Evolutionary conservation across 1,140 invertebrate genomes (phyloP).

Genomic region (Neocloeon triangulifer): DNA sequence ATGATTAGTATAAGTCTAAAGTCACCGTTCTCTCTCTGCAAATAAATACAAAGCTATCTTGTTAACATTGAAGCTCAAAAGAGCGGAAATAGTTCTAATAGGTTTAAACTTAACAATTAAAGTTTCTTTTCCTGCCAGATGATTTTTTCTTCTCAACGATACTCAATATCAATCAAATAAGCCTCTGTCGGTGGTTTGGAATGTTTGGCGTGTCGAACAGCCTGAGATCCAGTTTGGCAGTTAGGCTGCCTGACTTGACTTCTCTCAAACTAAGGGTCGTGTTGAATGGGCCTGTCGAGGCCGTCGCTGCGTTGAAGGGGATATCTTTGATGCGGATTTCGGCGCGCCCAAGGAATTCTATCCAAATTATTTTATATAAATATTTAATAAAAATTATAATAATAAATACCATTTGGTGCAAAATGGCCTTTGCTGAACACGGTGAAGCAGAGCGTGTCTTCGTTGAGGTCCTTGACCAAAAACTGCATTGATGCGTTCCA

Average conservation of each 20-base stretch:
- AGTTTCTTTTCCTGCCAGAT: too few relatives aligned
- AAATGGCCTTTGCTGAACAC: conserved; percentile 59
- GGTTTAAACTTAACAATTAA: too few relatives aligned
- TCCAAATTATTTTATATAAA: conserved; percentile 11
- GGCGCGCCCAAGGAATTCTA: conserved; percentile 55
- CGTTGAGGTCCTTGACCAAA: conserved; percentile 41
- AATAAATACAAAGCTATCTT: too few relatives aligned
- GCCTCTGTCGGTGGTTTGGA: too few relatives aligned
- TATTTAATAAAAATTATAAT: too few relatives aligned
- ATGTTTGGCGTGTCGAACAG: too few relatives aligned
- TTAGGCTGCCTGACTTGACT: conserved; percentile 44
- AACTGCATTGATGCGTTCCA: conserved; percentile 77
- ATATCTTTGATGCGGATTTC: conserved; percentile 48
- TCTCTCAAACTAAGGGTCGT: conserved; percentile 45
- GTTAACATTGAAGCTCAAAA: too few relatives aligned
- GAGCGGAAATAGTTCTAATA: too few relatives aligned
- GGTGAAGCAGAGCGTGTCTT: conserved; percentile 52
- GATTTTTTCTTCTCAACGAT: too few relatives aligned
- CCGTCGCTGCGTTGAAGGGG: conserved; percentile 29
- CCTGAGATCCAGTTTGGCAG: conserved; percentile 49
- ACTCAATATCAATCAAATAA: too few relatives aligned
- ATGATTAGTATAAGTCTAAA: too few relatives aligned
- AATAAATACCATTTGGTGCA: conserved; percentile 50
- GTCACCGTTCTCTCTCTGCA: too few relatives aligned
- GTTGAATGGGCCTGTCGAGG: conserved; percentile 36